Evolutionary conservation across 2,797 vertebrate genomes (phyloP), one percentile per base, ranked within the genome.

Genomic region (Taenioides sp.): DNA sequence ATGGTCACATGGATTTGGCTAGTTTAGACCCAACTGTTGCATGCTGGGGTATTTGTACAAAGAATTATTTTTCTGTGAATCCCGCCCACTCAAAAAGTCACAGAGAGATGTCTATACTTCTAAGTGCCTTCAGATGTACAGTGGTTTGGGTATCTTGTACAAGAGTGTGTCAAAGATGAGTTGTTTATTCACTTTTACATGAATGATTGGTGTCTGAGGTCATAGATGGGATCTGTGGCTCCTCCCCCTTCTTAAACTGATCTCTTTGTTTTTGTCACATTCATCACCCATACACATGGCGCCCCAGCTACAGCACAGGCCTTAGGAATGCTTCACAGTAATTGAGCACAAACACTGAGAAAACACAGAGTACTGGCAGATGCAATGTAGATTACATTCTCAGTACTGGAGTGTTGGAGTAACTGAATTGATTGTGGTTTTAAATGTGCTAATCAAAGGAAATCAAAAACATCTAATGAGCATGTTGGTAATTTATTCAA

Each of bases 181-280:
- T 65, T 64, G 78, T 77, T 82, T 81, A 71, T 81, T 75, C 69
- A 78, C 49, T 66, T 70, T 58, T 67, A 61, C 72, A 73, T 62
- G 49, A 58, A 73, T 79, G 75, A 59, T 72, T 67, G 71, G 66
- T 71, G 71, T 57, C 55, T 85, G 83, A 87, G 80, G 81, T 90
- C 85, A 87, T 70, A 65, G 37, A 20, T 66, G 71, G 50, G 86
- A 74, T 83, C 78, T 74, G 64, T 79, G 74, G 69, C 64, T 82
- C 43, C 75, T 17, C 71, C 71, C 73, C 77, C 67, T 47, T 64
- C 75, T 80, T 76, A 87, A 70, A 88, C 82, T 86, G 79, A 6
- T 37, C 58, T 65, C 84, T 87, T 90, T 91, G 86, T 88, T 83
- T 84, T 67, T 74, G 70, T 69, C 85, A 84, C 28, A 81, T 79